phyloP scores from a whole-genome alignment of 2,113 vertebrate species.

The Promerops cafer region DNA sequence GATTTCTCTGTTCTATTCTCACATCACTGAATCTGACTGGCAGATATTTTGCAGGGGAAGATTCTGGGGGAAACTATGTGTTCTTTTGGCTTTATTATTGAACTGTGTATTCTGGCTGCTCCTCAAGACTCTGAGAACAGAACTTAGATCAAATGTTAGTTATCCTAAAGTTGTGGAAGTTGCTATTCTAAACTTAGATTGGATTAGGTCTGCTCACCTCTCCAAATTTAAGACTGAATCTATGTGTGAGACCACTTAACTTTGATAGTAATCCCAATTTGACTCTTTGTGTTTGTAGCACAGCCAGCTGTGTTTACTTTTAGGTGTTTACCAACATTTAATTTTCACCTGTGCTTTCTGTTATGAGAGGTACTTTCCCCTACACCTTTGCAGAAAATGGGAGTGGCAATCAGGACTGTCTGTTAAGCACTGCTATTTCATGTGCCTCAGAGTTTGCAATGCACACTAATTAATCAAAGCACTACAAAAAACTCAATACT shows the following conservation, averaged over 20 bases:
- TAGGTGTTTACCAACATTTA: not conserved
- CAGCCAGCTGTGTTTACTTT: not conserved
- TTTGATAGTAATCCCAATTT: not conserved
- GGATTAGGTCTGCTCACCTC: not conserved
- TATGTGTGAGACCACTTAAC: not conserved
- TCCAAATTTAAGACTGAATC: not conserved
- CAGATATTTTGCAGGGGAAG: not conserved
- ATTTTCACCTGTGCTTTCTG: not conserved
- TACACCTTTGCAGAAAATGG: not conserved
- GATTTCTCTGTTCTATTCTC: not conserved
- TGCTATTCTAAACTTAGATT: not conserved
- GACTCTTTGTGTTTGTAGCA: not conserved
- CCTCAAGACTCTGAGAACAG: not conserved
- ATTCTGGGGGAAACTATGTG: not conserved
- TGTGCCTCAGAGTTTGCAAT: not conserved
- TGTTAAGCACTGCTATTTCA: not conserved
- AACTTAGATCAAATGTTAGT: not conserved
- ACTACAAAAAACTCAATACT: not conserved
- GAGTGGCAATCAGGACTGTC: not conserved
- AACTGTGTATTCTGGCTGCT: not conserved
- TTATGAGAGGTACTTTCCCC: not conserved
- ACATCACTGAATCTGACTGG: not conserved
- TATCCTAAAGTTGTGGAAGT: not conserved
- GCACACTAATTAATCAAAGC: constrained; percentile 8
- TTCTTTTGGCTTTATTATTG: not conserved